Evolutionary conservation across 2,888 invertebrate species (phyloP).

Genomic region (Polymixis lichenea): DNA sequence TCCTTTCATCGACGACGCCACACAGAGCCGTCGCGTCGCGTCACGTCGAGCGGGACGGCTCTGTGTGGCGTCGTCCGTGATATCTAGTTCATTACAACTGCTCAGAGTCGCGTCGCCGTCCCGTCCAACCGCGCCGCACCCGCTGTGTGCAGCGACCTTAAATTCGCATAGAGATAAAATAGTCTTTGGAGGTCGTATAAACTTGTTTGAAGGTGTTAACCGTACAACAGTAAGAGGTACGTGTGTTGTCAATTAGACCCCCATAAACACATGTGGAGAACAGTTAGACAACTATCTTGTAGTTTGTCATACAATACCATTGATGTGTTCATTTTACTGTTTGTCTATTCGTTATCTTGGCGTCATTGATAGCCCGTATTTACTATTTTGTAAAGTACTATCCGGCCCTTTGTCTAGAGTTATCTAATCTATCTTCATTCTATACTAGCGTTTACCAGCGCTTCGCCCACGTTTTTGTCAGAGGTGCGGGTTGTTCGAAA

Average conservation of each 20-base stretch:
- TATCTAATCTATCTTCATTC: not conserved
- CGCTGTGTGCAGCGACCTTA: too few species aligned
- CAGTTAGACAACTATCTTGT: slow-evolving; percentile 38
- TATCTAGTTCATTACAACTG: too few species aligned
- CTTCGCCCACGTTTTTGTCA: too few species aligned
- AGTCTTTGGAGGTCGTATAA: slow-evolving; percentile 26
- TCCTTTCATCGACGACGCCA: not conserved
- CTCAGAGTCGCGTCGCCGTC: too few species aligned
- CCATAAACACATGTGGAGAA: slow-evolving; percentile 48
- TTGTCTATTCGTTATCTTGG: slow-evolving; percentile 7
- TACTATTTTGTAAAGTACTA: not conserved
- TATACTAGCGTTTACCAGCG: too few species aligned
- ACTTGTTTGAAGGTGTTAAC: slow-evolving; percentile 41
- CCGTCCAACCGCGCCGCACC: too few species aligned
- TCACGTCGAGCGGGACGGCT: too few species aligned
- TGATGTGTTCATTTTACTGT: slow-evolving; percentile 6
- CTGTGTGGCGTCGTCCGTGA: too few species aligned
- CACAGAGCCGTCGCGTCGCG: too few species aligned
- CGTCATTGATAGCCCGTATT: not conserved
- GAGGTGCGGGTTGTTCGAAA: too few species aligned
- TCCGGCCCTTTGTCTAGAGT: not conserved
- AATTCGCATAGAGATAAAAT: slow-evolving; percentile 12
- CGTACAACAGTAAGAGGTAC: slow-evolving; percentile 29
- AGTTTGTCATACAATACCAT: slow-evolving; percentile 33
- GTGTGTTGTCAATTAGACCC: slow-evolving; percentile 54